Conservation (phyloP, 2,113 vertebrate genomes). For the Microtus pennsylvanicus region DNA sequence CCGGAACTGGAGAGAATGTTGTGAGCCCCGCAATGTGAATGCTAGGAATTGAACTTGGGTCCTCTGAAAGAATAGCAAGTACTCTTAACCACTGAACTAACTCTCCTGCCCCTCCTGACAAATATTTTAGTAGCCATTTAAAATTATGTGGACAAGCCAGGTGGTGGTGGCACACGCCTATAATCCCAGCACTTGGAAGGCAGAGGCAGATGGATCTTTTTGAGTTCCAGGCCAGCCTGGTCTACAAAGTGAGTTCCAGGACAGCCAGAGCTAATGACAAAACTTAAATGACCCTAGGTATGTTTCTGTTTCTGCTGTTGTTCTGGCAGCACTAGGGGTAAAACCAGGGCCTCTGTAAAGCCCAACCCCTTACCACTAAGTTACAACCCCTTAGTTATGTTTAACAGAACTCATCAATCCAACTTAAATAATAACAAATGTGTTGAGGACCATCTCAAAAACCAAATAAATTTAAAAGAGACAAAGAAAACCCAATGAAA, state of each 20-base stretch:
- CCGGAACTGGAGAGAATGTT: no score
- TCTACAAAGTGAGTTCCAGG: no score
- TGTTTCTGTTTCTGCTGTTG: neutral
- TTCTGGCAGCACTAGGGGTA: neutral
- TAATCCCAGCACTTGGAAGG: no score
- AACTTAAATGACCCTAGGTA: no score
- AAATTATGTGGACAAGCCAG: neutral
- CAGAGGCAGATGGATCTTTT: no score
- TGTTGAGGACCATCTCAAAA: neutral
- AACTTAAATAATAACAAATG: neutral
- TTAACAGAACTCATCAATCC: slow-evolving; percentile 27
- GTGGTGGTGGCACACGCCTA: no score
- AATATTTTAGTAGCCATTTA: neutral
- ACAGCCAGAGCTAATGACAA: neutral
- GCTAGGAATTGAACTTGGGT: no score
- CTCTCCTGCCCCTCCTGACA: neutral
- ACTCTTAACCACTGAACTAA: neutral
- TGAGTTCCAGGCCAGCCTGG: no score
- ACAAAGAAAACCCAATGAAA: neutral
- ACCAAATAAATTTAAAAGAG: neutral
- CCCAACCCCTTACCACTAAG: neutral
- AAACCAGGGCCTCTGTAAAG: neutral
- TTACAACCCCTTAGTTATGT: neutral
- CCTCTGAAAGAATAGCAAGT: no score
- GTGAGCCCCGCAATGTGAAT: no score